phyloP scores from a whole-genome alignment of 2,888 invertebrate species.

The Lochmaea crataegi region DNA sequence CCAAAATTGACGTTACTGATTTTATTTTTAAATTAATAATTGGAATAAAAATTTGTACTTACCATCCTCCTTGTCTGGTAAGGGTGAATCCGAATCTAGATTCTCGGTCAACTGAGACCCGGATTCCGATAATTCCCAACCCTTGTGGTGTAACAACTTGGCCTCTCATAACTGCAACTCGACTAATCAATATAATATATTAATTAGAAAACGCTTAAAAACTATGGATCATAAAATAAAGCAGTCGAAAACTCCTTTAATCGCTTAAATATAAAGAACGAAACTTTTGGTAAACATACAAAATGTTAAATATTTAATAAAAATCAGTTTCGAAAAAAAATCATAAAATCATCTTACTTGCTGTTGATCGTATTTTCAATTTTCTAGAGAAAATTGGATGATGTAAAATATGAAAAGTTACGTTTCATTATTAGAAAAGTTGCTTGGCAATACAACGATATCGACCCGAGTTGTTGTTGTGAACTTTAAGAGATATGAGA shows the following conservation, averaged over 20 bases:
- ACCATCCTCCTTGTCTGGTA: constrained; percentile 94
- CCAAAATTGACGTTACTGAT: too few species aligned
- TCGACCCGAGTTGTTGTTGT: background rate
- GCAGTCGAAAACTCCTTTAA: constrained; percentile 15
- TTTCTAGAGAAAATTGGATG: background rate
- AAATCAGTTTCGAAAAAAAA: background rate
- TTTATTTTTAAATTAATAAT: background rate
- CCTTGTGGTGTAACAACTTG: constrained; percentile 95
- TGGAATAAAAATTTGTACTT: constrained; percentile 66
- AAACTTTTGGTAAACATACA: constrained; percentile 21
- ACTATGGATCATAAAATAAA: constrained; percentile 29
- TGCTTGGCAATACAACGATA: background rate
- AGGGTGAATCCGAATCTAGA: constrained; percentile 96
- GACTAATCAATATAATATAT: constrained; percentile 71
- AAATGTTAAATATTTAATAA: background rate
- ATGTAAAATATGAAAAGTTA: background rate
- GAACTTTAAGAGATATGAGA: background rate
- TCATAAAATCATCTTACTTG: background rate
- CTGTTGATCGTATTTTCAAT: background rate
- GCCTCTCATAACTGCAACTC: constrained; percentile 98
- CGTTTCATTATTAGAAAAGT: constrained; percentile 4
- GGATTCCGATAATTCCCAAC: constrained; percentile 95
- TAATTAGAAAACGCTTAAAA: constrained; percentile 41
- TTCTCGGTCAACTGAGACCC: constrained; percentile 94
- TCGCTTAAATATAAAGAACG: constrained; percentile 19